Conservation (phyloP, 2,888 invertebrate genomes). For the Eilema griseolum region DNA sequence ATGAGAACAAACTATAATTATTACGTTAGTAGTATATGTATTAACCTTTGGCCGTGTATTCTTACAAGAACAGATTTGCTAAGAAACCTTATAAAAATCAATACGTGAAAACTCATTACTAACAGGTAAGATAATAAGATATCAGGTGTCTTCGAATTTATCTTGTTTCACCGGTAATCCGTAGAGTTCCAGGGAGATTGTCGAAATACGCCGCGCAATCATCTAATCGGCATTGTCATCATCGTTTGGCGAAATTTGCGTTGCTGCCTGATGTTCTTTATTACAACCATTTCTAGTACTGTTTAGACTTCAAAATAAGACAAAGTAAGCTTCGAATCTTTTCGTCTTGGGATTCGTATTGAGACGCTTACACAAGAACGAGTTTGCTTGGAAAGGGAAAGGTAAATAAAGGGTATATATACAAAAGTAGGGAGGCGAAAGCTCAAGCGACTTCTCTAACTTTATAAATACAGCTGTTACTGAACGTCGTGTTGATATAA, state of each 20-base stretch:
- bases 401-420: background rate
- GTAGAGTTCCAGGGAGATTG: background rate
- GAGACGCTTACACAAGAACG: background rate
- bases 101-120: background rate
- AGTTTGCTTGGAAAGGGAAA: background rate
- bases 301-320: conserved; percentile 8
- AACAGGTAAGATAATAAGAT: background rate
- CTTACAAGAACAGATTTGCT: too few relatives aligned
- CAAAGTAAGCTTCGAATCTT: conserved; percentile 1
- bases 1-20: too few relatives aligned
- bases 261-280: background rate
- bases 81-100: background rate
- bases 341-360: background rate
- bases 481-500: too few relatives aligned
- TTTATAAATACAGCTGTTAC: too few relatives aligned
- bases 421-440: too few relatives aligned
- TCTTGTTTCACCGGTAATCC: conserved; percentile 4
- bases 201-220: conserved; percentile 8
- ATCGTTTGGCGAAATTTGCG: conserved; percentile 10
- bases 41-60: too few relatives aligned
- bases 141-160: background rate
- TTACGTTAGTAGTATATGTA: too few relatives aligned
- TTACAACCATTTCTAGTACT: conserved; percentile 5
- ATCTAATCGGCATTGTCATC: conserved; percentile 11
- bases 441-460: too few relatives aligned